Base-by-base conservation (phyloP, 2,888 invertebrate genomes). In the Epistrophella euchroma region DNA sequence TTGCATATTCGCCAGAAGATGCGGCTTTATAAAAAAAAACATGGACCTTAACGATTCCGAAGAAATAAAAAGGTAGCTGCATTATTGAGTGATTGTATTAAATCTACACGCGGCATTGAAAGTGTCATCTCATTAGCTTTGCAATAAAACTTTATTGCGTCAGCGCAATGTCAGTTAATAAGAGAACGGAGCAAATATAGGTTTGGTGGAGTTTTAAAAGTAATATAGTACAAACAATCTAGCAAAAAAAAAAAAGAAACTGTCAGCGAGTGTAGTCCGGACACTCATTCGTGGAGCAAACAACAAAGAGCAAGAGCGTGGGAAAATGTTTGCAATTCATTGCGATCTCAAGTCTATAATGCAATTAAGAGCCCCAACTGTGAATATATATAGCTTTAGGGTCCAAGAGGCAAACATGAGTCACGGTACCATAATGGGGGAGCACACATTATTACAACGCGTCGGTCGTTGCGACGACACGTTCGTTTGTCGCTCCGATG, bases 301-400 rank as follows among this genome's bases (percentile, higher is more conserved):
- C 22, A 79, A 84, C 84, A 84, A 84, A 80, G 84, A 43, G 75
- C 74, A 66, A 64, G 81, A 85, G 85, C 81, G 85, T 85, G 85
- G 85, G 85, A 85, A 85, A 85, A 76, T 85, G 76, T 70, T 73
- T 40, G 40, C 71, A 71, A 43, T 75, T 64, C 47, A 43, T 55
- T 32, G 35, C 62, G 75, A 75, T 71, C 70, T 37, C 70, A 73
- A 32, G 47, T 68, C n/a, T 50, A 50, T 66, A 68, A 50, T 58
- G 76, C 76, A 68, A 76, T 76, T 68, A 19, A 82, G 77, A 77
- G 52, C 43, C 64, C 43, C 77, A 60, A 72, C 71, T 62, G 66
- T 17, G n/a, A n/a, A n/a, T n/a, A n/a, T n/a, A 77, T 75, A 62
- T 60, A 64, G 73, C 82, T 73, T 77, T 62, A 83, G 77, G 82